phyloP scores from a whole-genome alignment of 2,113 vertebrate genomes.

The Oreochromis tanganicae region DNA sequence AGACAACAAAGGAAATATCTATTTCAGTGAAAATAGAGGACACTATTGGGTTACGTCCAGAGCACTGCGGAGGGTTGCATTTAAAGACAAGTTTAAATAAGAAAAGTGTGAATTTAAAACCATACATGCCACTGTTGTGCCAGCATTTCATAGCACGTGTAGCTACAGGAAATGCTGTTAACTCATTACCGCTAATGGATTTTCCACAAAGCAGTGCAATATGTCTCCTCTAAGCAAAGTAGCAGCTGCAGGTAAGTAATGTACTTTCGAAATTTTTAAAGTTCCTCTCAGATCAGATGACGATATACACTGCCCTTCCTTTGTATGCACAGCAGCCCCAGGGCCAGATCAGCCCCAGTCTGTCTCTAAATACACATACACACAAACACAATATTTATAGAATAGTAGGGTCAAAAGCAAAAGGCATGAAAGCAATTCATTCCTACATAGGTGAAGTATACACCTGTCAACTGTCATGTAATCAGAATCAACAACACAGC shows the following conservation, averaged over 20 bases:
- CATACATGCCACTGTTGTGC: neutral
- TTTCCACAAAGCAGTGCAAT: slow-evolving; percentile 17
- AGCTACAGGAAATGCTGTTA: slow-evolving; percentile 33
- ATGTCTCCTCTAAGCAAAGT: neutral
- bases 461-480: slow-evolving; percentile 61
- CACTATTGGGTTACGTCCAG: slow-evolving; percentile 64
- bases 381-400: slow-evolving; percentile 65
- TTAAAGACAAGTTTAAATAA: slow-evolving; percentile 60
- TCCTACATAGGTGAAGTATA: slow-evolving; percentile 55
- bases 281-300: slow-evolving; percentile 7
- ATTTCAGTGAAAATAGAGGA: slow-evolving; percentile 72
- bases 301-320: slow-evolving; percentile 17
- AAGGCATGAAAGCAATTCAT: slow-evolving; percentile 46
- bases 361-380: slow-evolving; percentile 26
- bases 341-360: slow-evolving; percentile 32
- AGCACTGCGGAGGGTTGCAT: slow-evolving; percentile 36
- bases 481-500: slow-evolving; percentile 52
- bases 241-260: neutral
- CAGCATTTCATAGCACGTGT: neutral
- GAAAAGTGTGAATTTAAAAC: slow-evolving; percentile 33
- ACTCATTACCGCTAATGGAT: slow-evolving; percentile 45
- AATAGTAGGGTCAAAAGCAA: slow-evolving; percentile 50
- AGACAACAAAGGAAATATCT: slow-evolving; percentile 78
- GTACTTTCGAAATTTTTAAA: neutral
- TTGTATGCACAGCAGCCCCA: slow-evolving; percentile 8